Evolutionary conservation across 2,113 vertebrate genomes (phyloP), one percentile per base, ranked within the genome.

Genomic region (Nerophis lumbriciformis): DNA sequence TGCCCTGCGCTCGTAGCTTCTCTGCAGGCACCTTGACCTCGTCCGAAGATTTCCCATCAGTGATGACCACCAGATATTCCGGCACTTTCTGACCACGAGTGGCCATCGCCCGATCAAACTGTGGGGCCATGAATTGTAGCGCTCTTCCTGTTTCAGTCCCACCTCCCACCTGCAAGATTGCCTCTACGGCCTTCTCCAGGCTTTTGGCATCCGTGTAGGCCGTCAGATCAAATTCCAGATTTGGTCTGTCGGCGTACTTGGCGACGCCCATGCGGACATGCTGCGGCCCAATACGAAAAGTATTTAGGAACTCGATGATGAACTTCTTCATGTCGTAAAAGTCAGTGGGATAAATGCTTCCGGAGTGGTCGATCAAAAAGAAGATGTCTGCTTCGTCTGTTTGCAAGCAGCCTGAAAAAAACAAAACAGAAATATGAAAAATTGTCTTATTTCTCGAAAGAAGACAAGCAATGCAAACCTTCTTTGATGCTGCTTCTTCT

Each of bases 301-400:
- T 75, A 0, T 66, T 47, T 12, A 91, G 63, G 61, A 91, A 82
- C 59, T 90, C 89, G 1, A 70, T 79, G 72, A 94, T 90, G 76
- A 95, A 95, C 7, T 44, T 77, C 80, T 93, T 93, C 86, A 94
- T 92, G 57, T 93, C 91, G 0, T 69, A 0, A 53, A 95, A 94
- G 73, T 93, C 84, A 0, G 61, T 0, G 0, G 74, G 71, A 0
- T 36, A 0, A 68, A 93, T 93, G 66, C 91, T 94, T 37, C 83
- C 85, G 1, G 94, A 95, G 0, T 92, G 87, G 78, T 94, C 94
- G 2, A 95, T 83, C 8, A 95, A 80, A 77, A 95, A 96, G 85
- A 90, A 94, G 57, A 94, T 93, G 39, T 94, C 94, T 0, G 92
- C 93, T 84, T 93, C 90, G 59, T 93, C 88, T 0, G 89, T 89